Percentiles rank a stretch among this genome's conserved stretches.
phyloP scores from a whole-genome alignment of 2,888 invertebrate genomes.

The Strigamia crassipes region DNA sequence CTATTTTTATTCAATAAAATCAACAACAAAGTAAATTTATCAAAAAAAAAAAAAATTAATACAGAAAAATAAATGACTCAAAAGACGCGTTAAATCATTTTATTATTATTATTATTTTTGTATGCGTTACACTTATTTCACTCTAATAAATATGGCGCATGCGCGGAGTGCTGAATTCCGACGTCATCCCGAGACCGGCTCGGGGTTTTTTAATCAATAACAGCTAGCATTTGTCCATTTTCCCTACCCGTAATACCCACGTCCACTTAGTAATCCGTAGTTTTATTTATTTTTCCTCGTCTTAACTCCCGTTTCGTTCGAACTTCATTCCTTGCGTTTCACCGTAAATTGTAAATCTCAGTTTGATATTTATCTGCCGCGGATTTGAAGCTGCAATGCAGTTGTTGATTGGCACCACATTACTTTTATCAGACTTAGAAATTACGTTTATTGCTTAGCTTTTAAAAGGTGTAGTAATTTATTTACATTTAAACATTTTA shows the following conservation, averaged over 20 bases:
- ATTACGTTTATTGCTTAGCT: not conserved
- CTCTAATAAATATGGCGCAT: too few relatives aligned
- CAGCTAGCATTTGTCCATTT: not conserved
- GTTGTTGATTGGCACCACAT: not conserved
- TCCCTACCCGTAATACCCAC: not conserved
- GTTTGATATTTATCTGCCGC: not conserved
- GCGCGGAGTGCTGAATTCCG: too few relatives aligned
- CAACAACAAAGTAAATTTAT: too few relatives aligned
- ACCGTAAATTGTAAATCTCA: not conserved
- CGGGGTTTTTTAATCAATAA: not conserved
- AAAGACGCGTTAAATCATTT: not conserved
- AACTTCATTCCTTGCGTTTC: not conserved
- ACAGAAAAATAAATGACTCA: not conserved
- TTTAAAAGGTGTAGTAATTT: not conserved
- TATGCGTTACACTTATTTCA: too few relatives aligned
- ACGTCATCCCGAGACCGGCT: too few relatives aligned
- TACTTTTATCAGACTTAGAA: not conserved
- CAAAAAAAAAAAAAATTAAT: too few relatives aligned
- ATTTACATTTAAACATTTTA: not conserved
- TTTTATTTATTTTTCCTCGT: not conserved
- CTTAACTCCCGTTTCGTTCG: not conserved
- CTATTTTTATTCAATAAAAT: too few relatives aligned
- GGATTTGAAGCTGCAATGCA: not conserved
- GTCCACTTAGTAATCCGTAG: not conserved
- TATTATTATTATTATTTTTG: not conserved